Evolutionary conservation across 1,140 invertebrate genomes (phyloP).

Genomic region (Drosophila lowei): DNA sequence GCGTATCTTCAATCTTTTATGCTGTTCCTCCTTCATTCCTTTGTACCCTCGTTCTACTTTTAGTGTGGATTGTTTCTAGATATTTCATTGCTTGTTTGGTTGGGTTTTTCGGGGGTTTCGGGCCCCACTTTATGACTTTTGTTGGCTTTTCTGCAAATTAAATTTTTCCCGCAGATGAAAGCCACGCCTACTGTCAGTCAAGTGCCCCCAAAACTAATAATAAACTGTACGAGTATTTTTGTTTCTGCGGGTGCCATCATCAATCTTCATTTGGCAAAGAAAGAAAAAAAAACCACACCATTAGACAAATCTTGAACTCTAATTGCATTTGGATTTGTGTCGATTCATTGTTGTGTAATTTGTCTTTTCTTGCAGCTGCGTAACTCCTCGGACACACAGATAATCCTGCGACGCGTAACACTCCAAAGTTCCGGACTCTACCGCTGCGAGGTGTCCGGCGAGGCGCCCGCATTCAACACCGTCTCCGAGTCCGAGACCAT

Average conservation of each 20-base stretch:
- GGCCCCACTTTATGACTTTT: conserved; percentile 66
- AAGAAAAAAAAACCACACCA: conserved; percentile 25
- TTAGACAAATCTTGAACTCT: conserved; percentile 65
- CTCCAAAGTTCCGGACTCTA: conserved; percentile 88
- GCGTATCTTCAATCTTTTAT: conserved; percentile 55
- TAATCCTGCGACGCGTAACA: conserved; percentile 87
- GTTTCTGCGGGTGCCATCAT: conserved; percentile 40
- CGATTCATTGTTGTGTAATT: conserved; percentile 66
- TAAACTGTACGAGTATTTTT: conserved; percentile 19
- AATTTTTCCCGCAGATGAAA: conserved; percentile 22
- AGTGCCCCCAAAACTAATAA: conserved; percentile 56
- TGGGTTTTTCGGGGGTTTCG: conserved; percentile 7
- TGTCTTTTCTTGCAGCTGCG: conserved; percentile 84
- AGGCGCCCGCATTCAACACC: conserved; percentile 90
- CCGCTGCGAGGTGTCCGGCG: conserved; percentile 91
- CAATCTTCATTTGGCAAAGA: conserved; percentile 69
- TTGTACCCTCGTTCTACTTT: conserved; percentile 4
- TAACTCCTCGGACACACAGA: conserved; percentile 87
- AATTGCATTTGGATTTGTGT: conserved; percentile 65
- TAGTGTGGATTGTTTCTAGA: conserved; percentile 62
- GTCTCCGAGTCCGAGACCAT: conserved; percentile 89
- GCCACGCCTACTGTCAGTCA: conserved; percentile 13
- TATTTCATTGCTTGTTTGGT: conserved; percentile 45
- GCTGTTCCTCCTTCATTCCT: conserved; percentile 8
- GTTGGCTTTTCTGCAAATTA: conserved; percentile 60